Conservation (phyloP, 2,113 vertebrate genomes). For the Circaetus gallicus region DNA sequence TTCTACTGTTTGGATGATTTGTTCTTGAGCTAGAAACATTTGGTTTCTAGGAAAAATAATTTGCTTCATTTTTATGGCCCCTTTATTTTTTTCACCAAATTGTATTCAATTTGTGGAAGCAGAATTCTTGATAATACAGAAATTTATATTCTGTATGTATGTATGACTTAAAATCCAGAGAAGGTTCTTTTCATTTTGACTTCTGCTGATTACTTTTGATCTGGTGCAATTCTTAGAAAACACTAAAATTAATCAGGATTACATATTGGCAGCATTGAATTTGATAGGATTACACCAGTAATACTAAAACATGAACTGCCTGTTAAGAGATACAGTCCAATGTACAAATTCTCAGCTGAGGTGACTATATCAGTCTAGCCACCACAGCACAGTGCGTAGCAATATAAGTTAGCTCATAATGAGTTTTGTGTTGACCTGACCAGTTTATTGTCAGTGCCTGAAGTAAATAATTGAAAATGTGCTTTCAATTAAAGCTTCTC, state of each 20-base stretch:
- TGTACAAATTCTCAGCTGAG: not conserved
- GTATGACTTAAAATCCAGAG: not conserved
- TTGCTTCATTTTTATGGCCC: not conserved
- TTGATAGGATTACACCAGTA: not conserved
- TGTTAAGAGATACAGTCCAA: not conserved
- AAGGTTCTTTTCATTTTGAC: not conserved
- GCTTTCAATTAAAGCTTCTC: not conserved
- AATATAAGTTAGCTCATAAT: slow-evolving; percentile 27
- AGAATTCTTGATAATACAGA: not conserved
- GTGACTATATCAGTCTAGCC: not conserved
- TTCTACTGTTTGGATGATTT: not conserved
- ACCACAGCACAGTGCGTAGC: not conserved
- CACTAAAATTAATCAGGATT: not conserved
- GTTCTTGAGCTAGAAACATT: not conserved
- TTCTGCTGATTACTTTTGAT: not conserved
- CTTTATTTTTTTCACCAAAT: not conserved
- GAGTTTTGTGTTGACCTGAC: not conserved
- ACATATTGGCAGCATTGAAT: not conserved
- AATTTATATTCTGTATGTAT: not conserved
- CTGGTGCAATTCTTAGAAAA: not conserved
- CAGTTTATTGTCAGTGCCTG: not conserved
- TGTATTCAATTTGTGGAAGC: not conserved
- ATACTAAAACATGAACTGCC: not conserved
- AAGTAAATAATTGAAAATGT: slow-evolving; percentile 16
- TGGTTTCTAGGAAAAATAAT: not conserved